These are phyloP conservation scores for Trachelipus rathkii DNA, from an alignment of 1,140 invertebrate genomes.

Conservation along the genomic window DNA sequence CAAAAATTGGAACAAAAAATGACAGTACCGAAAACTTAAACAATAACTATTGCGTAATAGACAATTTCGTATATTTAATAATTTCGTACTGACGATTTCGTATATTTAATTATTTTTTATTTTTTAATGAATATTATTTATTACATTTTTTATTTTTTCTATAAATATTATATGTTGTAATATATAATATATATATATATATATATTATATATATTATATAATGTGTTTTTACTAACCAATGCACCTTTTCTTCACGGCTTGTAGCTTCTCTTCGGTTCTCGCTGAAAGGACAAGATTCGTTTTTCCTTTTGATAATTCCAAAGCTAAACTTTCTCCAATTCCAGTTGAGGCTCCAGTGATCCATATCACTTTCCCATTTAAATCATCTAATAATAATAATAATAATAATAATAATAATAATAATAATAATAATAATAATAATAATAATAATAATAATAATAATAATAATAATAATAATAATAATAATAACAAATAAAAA, in stretches of 20 bases:
- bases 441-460: too few relatives aligned
- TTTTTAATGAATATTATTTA: too few relatives aligned
- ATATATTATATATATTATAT: background rate
- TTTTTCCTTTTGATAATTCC: slow-evolving; percentile 64
- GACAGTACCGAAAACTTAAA: too few relatives aligned
- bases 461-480: too few relatives aligned
- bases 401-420: too few relatives aligned
- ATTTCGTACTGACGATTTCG: too few relatives aligned
- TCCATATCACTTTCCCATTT: slow-evolving; percentile 74
- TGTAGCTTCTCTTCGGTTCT: slow-evolving; percentile 67
- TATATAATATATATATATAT: background rate
- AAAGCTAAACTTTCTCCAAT: slow-evolving; percentile 76
- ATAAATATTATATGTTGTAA: background rate
- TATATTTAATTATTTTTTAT: too few relatives aligned
- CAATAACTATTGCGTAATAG: too few relatives aligned
- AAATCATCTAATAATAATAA: slow-evolving; percentile 47
- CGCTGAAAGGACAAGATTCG: slow-evolving; percentile 71
- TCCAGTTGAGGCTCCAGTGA: slow-evolving; percentile 83
- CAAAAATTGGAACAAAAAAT: too few relatives aligned
- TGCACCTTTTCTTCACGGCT: slow-evolving; percentile 65
- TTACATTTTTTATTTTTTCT: slow-evolving; percentile 60
- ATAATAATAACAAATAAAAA: too few relatives aligned
- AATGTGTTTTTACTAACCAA: slow-evolving; percentile 53
- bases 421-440: too few relatives aligned
- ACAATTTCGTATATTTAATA: too few relatives aligned